These are phyloP conservation scores for Thermophis baileyi DNA, from an alignment of 2,113 vertebrate genomes.

Conservation along the genomic window DNA sequence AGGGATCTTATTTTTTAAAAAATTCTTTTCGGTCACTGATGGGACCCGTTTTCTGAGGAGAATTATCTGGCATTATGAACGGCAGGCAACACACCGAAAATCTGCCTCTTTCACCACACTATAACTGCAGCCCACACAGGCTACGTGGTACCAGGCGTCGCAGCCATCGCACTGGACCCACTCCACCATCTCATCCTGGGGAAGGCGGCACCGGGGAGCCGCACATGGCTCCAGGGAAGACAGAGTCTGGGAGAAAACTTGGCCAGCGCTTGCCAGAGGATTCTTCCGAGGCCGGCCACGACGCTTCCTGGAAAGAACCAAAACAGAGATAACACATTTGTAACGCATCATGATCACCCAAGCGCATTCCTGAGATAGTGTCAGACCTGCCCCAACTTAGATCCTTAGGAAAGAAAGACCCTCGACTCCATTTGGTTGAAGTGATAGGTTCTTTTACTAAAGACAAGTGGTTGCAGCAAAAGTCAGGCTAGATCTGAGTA, in stretches of 20 bases:
- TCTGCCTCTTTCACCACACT: slow-evolving; percentile 73
- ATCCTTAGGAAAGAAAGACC: neutral
- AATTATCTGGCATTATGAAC: neutral
- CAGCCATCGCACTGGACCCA: slow-evolving; percentile 89
- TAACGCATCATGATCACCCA: neutral
- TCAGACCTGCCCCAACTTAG: neutral
- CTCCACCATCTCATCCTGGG: slow-evolving; percentile 82
- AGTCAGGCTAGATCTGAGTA: neutral
- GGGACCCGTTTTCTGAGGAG: neutral
- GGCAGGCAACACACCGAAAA: slow-evolving; percentile 77
- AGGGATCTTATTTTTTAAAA: neutral
- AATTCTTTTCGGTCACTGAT: neutral
- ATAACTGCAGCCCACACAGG: slow-evolving; percentile 75
- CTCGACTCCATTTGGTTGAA: neutral
- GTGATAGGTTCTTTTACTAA: neutral
- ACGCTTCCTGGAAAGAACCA: slow-evolving; percentile 64
- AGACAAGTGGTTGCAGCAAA: neutral
- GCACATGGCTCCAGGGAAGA: slow-evolving; percentile 72
- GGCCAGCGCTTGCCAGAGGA: slow-evolving; percentile 50
- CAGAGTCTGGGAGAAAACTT: slow-evolving; percentile 56
- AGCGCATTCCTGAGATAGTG: neutral
- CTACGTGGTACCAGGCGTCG: slow-evolving; percentile 81
- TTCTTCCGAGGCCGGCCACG: slow-evolving; percentile 78
- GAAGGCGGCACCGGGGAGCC: slow-evolving; percentile 68
- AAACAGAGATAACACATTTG: neutral